Base-by-base conservation (phyloP, 2,113 vertebrate species). In the Zingel zingel region DNA sequence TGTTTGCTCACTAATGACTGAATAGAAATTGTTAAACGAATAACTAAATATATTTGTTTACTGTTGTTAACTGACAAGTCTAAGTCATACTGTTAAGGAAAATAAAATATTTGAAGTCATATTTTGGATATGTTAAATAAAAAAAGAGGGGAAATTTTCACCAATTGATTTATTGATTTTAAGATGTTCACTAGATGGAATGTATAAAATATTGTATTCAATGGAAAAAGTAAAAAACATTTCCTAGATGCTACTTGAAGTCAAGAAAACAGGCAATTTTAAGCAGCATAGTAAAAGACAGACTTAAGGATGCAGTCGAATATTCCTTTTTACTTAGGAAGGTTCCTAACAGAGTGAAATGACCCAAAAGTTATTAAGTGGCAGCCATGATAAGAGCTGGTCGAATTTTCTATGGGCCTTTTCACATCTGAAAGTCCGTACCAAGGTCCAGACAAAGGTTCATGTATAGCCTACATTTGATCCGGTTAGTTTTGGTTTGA, bases 101-200 rank as follows among this genome's bases (percentile, higher is more conserved):
- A 73, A 83, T 65, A 16, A 72, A 75, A 82, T 72, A 73, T 81
- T 82, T 71, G 30, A 89, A 85, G 48, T 90, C 56, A 84, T 86
- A 54, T 79, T 48, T 86, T 78, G 73, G 63, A 87, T 88, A 58
- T 91, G 85, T 85, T 75, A 51, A 95, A 93, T 94, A 92, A 94
- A 94, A 94, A 86, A 85, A 68, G 67, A 82, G 51, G 74, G 61
- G 64, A 84, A 18, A 83, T 91, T 92, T 94, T 91, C 64, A 85
- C 36, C 65, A 67, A 56, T 64, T 82, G 57, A 12, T 83, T 78
- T n/a, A 43, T 61, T 79, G 54, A 33, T 79, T 74, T 71, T 50
- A 36, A 63, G 74, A 54, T 71, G 45, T 16, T 75, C 21, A 48
- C 19, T 19, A 15, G 4, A 48, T 27, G 53, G 21, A 74, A 2